Percentiles rank a stretch among this genome's conserved stretches.
These are phyloP conservation scores for Dryobotodes eremita DNA, from an alignment of 2,888 invertebrate species.

Conservation along the genomic window DNA sequence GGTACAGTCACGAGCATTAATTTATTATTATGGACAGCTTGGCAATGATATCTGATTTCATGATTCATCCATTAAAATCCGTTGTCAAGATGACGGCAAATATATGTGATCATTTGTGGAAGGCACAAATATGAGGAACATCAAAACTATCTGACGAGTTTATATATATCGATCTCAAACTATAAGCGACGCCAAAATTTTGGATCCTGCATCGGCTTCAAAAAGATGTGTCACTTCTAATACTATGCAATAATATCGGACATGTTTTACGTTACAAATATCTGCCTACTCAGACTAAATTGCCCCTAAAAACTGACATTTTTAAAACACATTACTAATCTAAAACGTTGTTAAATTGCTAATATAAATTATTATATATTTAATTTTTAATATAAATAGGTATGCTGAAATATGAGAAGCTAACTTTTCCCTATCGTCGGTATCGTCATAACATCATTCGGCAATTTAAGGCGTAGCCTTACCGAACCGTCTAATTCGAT, in stretches of 20 bases:
- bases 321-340: background rate
- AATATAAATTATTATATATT: background rate
- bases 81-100: background rate
- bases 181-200: background rate
- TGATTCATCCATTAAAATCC: background rate
- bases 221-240: background rate
- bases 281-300: background rate
- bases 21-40: background rate
- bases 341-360: background rate
- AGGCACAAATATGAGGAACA: background rate
- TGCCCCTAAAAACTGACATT: background rate
- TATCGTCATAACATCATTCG: constrained; percentile 18
- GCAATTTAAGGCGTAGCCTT: constrained; percentile 36
- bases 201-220: background rate
- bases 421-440: constrained; percentile 1
- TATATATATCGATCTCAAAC: too few relatives aligned
- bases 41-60: background rate
- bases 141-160: too few relatives aligned
- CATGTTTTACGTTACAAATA: background rate
- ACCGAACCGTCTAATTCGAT: constrained; percentile 39
- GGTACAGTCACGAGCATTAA: background rate
- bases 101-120: too few relatives aligned
- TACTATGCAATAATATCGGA: background rate
- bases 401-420: background rate
- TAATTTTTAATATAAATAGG: background rate